Base-by-base conservation (phyloP, 2,888 invertebrate genomes). In the Caprella mutica region DNA sequence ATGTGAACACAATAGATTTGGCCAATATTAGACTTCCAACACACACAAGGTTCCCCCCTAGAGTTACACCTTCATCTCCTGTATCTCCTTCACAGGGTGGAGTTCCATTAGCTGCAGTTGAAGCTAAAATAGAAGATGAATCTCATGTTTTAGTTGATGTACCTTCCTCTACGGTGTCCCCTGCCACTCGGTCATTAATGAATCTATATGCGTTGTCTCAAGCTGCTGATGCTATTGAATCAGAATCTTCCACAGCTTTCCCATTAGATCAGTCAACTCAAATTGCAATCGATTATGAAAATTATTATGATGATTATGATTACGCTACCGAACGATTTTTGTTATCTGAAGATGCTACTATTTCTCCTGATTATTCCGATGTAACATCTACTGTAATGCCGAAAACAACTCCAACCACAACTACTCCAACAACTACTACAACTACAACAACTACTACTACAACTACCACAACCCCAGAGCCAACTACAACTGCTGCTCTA, bases 31-130 rank as follows among this genome's bases (percentile, higher is more conserved):
- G 58, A 21, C 38, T 64, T 5, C 63, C 63, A n/a, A 38, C 55
- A 2, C 59, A 60, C 8, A 63, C 63, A 4, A 39, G 63, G 9
- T 63, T 63, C 38, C 63, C 63, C 17, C 63, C 63, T 5, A 56
- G 63, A 14, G 29, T 23, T 21, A 55, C 55, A 46, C 21, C 58
- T 1, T 14, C 54, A 4, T 17, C 52, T 19, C 26, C 35, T 23
- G 27, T 44, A 29, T 27, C 46, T n/a, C n/a, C n/a, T n/a, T n/a
- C n/a, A n/a, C 14, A 48, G 48, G 30, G 48, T 48, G 48, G 30
- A 30, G 30, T 30, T 21, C 30, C 40, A 14, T 24, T 56, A n/a
- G 54, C 35, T n/a, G 51, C 51, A 6, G 35, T 54, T n/a, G 35
- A 17, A 6, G 24, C 27, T 3, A 30, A 27, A 6, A 19, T 38